A percentile compares a stretch with the other conserved stretches of the same genome.
Evolutionary conservation across 2,113 vertebrate species (phyloP).

Genomic region (Naja naja): DNA sequence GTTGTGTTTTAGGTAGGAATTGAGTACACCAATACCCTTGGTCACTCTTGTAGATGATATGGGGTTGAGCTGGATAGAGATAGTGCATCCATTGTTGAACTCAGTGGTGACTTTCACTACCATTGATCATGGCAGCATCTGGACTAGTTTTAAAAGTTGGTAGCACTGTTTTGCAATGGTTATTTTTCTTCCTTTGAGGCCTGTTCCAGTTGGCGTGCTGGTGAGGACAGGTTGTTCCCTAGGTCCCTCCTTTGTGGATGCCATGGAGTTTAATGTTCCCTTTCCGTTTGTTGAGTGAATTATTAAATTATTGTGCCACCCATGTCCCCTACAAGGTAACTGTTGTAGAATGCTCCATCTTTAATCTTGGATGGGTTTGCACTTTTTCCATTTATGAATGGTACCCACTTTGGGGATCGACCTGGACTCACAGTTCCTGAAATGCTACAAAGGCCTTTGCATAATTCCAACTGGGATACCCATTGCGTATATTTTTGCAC

Average conservation of each 20-base stretch:
- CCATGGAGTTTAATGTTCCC: background rate
- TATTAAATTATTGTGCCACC: background rate
- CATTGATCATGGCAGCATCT: background rate
- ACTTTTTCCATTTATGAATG: background rate
- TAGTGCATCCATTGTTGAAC: background rate
- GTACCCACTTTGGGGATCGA: background rate
- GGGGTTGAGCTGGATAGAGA: background rate
- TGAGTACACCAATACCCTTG: background rate
- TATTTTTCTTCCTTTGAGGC: background rate
- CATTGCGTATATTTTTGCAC: background rate
- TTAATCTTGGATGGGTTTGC: background rate
- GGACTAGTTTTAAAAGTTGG: background rate
- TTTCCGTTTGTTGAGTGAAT: background rate
- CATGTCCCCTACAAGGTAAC: no score
- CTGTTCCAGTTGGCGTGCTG: background rate
- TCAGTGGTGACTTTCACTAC: background rate
- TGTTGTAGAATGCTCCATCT: background rate
- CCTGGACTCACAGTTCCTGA: background rate
- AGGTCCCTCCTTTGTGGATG: background rate
- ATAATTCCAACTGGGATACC: background rate
- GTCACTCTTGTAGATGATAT: background rate
- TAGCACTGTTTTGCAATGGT: background rate
- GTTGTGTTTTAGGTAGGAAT: background rate
- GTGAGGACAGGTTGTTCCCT: background rate
- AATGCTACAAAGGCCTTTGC: background rate